phyloP scores from a whole-genome alignment of 2,797 vertebrate species.

The Hephaestus fuliginosus region DNA sequence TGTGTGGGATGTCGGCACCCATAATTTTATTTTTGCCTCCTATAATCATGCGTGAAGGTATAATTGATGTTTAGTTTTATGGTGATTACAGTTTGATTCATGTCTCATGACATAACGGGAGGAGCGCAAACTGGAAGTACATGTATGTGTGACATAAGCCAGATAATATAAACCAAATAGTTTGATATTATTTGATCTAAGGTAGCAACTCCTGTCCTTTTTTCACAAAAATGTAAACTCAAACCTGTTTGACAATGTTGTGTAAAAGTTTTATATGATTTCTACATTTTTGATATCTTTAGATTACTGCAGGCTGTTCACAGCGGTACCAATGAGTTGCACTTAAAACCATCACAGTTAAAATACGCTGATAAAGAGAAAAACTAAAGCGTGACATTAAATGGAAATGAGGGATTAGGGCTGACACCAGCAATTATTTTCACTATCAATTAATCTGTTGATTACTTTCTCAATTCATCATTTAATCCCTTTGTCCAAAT shows the following conservation, averaged over 20 bases:
- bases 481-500: neutral
- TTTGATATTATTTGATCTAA: neutral
- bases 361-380: neutral
- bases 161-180: neutral
- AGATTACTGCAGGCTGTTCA: neutral
- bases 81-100: conserved; percentile 22
- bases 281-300: neutral
- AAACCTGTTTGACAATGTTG: neutral
- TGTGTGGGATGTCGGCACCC: neutral
- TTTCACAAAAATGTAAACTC: neutral
- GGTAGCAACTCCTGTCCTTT: neutral
- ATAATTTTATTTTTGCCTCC: neutral
- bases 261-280: neutral
- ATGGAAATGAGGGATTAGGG: neutral
- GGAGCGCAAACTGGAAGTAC: neutral
- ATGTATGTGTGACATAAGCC: neutral
- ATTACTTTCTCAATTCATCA: neutral
- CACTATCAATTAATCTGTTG: neutral
- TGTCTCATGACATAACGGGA: neutral
- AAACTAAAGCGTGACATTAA: neutral
- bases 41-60: conserved; percentile 11
- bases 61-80: conserved; percentile 27
- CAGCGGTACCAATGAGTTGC: neutral
- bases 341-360: neutral
- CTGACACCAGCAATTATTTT: neutral